phyloP scores from a whole-genome alignment of 1,140 invertebrate genomes.

The Condylostylus longicornis region DNA sequence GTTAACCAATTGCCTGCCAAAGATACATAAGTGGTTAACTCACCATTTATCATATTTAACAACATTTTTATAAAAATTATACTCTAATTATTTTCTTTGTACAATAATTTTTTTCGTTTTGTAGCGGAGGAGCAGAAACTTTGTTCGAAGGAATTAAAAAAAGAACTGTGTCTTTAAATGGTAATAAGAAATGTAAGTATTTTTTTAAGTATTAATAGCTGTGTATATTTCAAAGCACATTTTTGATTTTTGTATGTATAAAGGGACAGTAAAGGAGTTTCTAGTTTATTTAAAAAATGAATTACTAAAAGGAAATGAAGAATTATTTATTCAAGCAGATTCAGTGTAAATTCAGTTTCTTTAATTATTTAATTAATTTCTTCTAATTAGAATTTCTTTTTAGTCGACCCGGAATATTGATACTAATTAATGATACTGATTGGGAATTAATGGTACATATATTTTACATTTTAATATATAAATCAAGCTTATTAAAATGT shows the following conservation, averaged over 20 bases:
- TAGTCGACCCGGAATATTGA: constrained; percentile 80
- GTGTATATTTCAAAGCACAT: constrained; percentile 14
- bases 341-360: constrained; percentile 47
- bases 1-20: too few species aligned
- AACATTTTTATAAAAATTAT: too few species aligned
- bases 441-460: constrained; percentile 74
- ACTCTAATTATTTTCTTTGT: too few species aligned
- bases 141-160: constrained; percentile 71
- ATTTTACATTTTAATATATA: background rate
- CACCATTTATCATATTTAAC: too few species aligned
- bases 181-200: constrained; percentile 34
- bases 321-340: constrained; percentile 76
- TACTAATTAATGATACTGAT: constrained; percentile 82
- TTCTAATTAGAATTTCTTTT: constrained; percentile 11
- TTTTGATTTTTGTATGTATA: constrained; percentile 6
- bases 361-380: constrained; percentile 1
- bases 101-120: constrained; percentile 20
- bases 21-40: too few species aligned
- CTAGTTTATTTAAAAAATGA: constrained; percentile 74
- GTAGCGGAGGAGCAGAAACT: constrained; percentile 73
- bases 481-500: background rate
- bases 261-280: constrained; percentile 60
- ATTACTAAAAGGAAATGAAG: constrained; percentile 66
- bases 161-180: constrained; percentile 44
- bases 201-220: constrained; percentile 12